Base-by-base conservation (phyloP, 2,888 invertebrate species). In the Habrosyne pyritoides region DNA sequence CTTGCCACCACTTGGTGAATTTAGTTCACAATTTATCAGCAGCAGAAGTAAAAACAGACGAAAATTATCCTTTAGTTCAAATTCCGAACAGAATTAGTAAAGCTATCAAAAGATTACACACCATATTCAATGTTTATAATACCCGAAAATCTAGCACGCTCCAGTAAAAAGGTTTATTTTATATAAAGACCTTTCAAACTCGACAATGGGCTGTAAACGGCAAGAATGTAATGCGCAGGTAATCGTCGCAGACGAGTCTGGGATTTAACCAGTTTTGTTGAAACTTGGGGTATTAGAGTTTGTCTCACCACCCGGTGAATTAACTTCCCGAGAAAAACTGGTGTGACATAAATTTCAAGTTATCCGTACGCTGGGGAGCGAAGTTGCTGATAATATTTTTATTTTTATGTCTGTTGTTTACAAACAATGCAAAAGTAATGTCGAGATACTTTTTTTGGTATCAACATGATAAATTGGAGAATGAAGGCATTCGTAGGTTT, bases 331-430 rank as follows among this genome's bases (percentile, higher is more conserved):
- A 33, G 33, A 33, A 36, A 36, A n/a, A 36, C 7, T 36, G 36
- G 3, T 12, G n/a, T 36, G 14, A 36, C 24, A 7, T 24, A 24
- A 24, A 24, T 24, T 14, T 36, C 2, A n/a, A 36, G 36, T 36
- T 6, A 1, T 14, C 36, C 14, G 14, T 36, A 6, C 5, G n/a
- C n/a, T 12, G 3, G 33, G 5, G 36, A 36, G 36, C 1, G 3
- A 36, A 36, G 14, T 36, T 36, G n/a, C 14, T 36, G 14, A 36
- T 36, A 36, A 36, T 14, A 36, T 36, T 14, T 36, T 36, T 36
- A 36, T 36, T n/a, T 14, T 36, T 36, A 47, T 53, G 14, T 58
- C 53, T 63, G 36, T 36, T 12, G 36, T 36, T 36, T 14, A 14
- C 36, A 36, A 36, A 2, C 10, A 36, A 36, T 33, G 33, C 36